phyloP scores from a whole-genome alignment of 2,113 vertebrate species.

The Phrynosoma platyrhinos region DNA sequence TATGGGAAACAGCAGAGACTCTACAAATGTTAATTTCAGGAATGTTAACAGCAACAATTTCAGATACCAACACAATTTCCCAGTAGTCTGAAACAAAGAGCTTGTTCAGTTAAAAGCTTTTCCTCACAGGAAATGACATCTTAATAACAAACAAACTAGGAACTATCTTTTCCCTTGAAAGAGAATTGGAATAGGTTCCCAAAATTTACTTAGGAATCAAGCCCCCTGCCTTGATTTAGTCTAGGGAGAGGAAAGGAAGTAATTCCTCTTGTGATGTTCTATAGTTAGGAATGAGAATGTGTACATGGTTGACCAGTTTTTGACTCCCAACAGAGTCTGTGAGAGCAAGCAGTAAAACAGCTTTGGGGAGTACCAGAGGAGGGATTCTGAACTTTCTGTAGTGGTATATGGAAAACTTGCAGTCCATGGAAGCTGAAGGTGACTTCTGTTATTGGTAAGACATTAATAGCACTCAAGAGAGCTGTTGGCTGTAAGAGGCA shows the following conservation, averaged over 20 bases:
- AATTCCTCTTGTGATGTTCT: not conserved
- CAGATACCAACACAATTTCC: not conserved
- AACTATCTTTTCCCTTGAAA: not conserved
- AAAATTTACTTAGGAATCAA: not conserved
- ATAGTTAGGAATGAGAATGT: not conserved
- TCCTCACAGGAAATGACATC: not conserved
- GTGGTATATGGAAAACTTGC: not conserved
- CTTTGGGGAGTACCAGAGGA: not conserved
- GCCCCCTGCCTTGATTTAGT: not conserved
- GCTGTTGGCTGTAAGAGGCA: not conserved
- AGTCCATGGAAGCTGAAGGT: not conserved
- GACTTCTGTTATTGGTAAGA: conserved; percentile 12
- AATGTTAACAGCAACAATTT: not conserved
- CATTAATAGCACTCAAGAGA: conserved; percentile 3
- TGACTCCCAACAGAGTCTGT: not conserved
- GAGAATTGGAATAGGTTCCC: not conserved
- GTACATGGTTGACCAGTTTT: not conserved
- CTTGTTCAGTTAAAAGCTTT: not conserved
- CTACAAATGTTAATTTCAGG: not conserved
- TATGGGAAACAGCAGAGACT: not conserved
- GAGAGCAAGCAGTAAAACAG: not conserved
- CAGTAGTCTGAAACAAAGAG: not conserved
- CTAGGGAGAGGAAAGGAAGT: not conserved
- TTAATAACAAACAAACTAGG: not conserved
- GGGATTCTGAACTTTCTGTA: not conserved